Percentiles rank a stretch among this genome's conserved stretches.
phyloP scores from a whole-genome alignment of 2,888 invertebrate genomes.

The Panorpa germanica region DNA sequence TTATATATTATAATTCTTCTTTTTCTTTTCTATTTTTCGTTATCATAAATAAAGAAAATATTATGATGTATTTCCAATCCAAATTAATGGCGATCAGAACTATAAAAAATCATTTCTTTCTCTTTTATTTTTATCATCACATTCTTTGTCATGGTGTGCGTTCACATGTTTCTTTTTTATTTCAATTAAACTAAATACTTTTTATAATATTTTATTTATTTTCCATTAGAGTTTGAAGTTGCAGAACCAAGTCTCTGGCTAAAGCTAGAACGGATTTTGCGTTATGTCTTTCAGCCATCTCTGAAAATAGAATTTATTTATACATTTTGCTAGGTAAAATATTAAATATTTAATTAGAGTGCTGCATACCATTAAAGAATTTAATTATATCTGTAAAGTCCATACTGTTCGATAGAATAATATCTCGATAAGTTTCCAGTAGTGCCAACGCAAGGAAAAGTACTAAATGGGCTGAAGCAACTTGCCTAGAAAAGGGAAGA shows the following conservation, averaged over 20 bases:
- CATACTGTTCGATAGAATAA: constrained; percentile 89
- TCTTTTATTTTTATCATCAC: not conserved
- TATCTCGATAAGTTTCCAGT: constrained; percentile 82
- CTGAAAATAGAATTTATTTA: constrained; percentile 31
- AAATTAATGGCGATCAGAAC: too few species aligned
- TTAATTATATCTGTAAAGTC: constrained; percentile 97
- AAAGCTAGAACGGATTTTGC: constrained; percentile 63
- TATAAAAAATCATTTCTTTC: constrained; percentile 4
- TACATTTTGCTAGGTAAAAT: not conserved
- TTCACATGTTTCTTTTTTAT: not conserved
- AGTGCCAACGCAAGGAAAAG: constrained; percentile 83
- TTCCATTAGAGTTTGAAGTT: constrained; percentile 81
- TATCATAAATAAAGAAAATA: too few species aligned
- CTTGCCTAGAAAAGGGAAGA: too few species aligned
- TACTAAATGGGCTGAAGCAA: constrained; percentile 77
- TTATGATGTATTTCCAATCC: too few species aligned
- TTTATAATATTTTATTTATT: constrained; percentile 46
- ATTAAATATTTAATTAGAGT: constrained; percentile 8
- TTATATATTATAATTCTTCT: too few species aligned
- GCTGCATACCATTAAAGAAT: constrained; percentile 76
- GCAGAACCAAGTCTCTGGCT: constrained; percentile 70
- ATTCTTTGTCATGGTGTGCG: not conserved
- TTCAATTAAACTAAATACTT: constrained; percentile 1
- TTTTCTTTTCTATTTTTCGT: too few species aligned
- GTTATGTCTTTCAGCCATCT: constrained; percentile 94